Conservation (phyloP, 2,797 vertebrate species). For the Ctenopoma multispine region DNA sequence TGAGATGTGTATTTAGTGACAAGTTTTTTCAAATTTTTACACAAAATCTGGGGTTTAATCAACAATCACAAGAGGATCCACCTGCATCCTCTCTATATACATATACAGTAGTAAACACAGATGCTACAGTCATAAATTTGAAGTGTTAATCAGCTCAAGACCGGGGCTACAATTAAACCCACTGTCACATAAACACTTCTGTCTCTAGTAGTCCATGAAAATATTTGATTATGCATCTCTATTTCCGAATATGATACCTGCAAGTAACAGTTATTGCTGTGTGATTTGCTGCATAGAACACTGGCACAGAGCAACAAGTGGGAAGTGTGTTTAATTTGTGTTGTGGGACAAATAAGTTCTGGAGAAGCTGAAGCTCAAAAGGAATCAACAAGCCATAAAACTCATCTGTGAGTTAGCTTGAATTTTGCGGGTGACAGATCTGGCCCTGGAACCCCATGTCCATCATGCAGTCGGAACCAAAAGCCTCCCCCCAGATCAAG, state of each 20-base stretch:
- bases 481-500: conserved; percentile 22
- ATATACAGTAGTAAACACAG: conserved; percentile 52
- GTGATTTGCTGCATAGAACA: conserved; percentile 1
- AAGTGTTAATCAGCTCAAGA: conserved; percentile 61
- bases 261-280: conserved; percentile 20
- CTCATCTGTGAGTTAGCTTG: conserved; percentile 24
- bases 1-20: not conserved
- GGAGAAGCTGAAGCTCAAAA: conserved; percentile 38
- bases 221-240: conserved; percentile 34
- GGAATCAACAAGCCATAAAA: conserved; percentile 46
- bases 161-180: conserved; percentile 46
- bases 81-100: conserved; percentile 28
- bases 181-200: conserved; percentile 43
- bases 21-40: not conserved
- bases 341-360: conserved; percentile 31
- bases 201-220: conserved; percentile 28
- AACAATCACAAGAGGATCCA: conserved; percentile 35
- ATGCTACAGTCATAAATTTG: conserved; percentile 42
- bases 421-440: conserved; percentile 12
- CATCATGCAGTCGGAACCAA: conserved; percentile 3
- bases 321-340: conserved; percentile 37
- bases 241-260: conserved; percentile 41
- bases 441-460: not conserved
- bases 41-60: conserved; percentile 27
- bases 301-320: conserved; percentile 10